phyloP scores from a whole-genome alignment of 2,797 vertebrate genomes.

The Pangasius djambal region DNA sequence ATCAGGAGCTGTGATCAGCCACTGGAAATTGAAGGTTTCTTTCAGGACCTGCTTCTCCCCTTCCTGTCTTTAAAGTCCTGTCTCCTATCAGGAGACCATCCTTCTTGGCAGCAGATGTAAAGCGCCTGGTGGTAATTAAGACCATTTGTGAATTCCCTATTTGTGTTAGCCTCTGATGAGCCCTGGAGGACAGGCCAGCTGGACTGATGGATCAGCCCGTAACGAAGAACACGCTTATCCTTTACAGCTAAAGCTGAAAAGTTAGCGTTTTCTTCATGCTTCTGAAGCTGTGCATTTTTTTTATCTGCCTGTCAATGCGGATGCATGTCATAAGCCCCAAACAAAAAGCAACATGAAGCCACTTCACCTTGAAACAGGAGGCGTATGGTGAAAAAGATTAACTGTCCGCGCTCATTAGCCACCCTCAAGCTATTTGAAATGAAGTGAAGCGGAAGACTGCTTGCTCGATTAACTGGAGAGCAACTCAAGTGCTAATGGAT shows the following conservation, averaged over 20 bases:
- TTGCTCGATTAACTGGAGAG: constrained; percentile 53
- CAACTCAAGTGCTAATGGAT: constrained; percentile 40
- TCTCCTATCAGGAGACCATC: constrained; percentile 21
- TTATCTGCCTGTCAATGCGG: constrained; percentile 30
- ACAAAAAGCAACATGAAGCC: constrained; percentile 43
- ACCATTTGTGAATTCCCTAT: constrained; percentile 35
- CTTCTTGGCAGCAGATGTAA: constrained; percentile 47
- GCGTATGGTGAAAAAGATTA: constrained; percentile 40
- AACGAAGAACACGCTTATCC: constrained; percentile 21
- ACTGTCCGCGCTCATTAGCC: constrained; percentile 56
- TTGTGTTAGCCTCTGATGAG: constrained; percentile 48
- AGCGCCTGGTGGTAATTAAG: constrained; percentile 39
- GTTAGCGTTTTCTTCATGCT: constrained; percentile 19
- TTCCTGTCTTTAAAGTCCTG: constrained; percentile 23
- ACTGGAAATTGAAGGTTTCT: constrained; percentile 16
- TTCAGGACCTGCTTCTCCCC: neutral
- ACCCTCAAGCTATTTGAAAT: constrained; percentile 43
- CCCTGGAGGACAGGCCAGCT: constrained; percentile 36
- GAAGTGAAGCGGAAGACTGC: constrained; percentile 46
- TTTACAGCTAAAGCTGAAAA: constrained; percentile 32
- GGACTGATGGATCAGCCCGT: constrained; percentile 29
- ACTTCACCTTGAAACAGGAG: constrained; percentile 35
- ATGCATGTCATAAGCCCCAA: constrained; percentile 39
- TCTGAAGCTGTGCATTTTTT: constrained; percentile 26
- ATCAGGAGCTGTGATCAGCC: constrained; percentile 16